Evolutionary conservation across 2,113 vertebrate species (phyloP).

Genomic region (Okapia johnstoni): DNA sequence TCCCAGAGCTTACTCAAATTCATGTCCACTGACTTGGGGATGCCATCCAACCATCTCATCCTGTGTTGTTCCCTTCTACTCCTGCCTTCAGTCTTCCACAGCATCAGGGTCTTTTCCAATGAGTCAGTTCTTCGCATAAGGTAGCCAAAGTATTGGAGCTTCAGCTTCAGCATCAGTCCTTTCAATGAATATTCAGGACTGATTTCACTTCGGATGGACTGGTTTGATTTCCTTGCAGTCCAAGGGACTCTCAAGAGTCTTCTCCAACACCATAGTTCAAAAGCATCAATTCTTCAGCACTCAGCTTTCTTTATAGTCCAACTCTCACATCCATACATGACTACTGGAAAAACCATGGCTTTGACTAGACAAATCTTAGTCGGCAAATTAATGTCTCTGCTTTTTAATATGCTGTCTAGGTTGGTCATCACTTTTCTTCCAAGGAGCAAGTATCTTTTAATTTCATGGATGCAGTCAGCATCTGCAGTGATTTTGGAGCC

Average conservation of each 20-base stretch:
- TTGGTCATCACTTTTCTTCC: neutral
- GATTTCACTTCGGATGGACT: neutral
- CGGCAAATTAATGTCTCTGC: neutral
- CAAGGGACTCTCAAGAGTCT: neutral
- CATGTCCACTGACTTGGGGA: neutral
- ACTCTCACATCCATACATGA: neutral
- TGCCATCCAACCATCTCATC: neutral
- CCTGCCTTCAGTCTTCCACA: neutral
- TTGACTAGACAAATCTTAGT: neutral
- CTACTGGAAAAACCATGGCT: neutral
- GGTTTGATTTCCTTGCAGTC: neutral
- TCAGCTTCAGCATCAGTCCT: neutral
- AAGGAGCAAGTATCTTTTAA: neutral
- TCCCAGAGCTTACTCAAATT: neutral
- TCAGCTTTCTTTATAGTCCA: neutral
- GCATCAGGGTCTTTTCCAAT: neutral
- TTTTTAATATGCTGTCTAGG: neutral
- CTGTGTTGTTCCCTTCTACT: neutral
- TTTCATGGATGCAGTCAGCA: neutral
- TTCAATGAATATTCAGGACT: neutral
- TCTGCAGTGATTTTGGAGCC: neutral
- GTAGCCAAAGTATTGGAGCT: neutral
- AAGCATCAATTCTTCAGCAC: neutral
- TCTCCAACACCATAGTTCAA: neutral
- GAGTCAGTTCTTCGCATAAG: neutral